Evolutionary conservation across 1,140 invertebrate genomes (phyloP), one percentile per base, ranked within the genome.

Genomic region (Drosophila sechellia): DNA sequence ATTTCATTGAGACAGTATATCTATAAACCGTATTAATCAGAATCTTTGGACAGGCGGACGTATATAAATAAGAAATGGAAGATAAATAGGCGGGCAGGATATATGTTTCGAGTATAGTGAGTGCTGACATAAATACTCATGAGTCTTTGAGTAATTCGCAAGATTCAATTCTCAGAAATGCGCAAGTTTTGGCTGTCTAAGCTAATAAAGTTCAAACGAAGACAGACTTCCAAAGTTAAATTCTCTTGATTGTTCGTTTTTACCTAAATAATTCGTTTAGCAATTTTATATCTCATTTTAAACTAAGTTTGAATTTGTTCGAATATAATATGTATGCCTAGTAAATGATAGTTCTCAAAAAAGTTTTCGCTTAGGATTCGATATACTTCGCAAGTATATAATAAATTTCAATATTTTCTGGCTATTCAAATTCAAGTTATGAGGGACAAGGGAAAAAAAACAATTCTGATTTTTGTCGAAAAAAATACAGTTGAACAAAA

Each of bases 21-120:
- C 13, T 39, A 35, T 54, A 50, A 42, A 40, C 27, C 22, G n/a
- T 50, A 50, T 66, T 25, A 10, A 69, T 54, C 46, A 54, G 22
- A 37, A 27, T 31, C 65, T 54, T 69, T 66, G 37, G 48, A 68
- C 13, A 34, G 1, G 5, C 37, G 34, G 37, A 50, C 34, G 31
- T 69, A 46, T 15, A 68, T 31, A 68, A 40, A 64, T 68, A 35
- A 50, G 35, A 70, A 46, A 56, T 56, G 17, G 34, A 10, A 34
- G 34, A 54, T 70, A 70, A 70, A 69, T 70, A 69, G 50, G 64
- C 64, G 66, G 66, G 66, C 11, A 34, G 8, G 10, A 42, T 40
- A 50, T 37, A 49, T 65, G 42, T 65, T 48, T 65, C 37, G 25
- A 42, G 25, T 61, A 27, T 40, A 0, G 58, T 63, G 20, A 6